phyloP scores from a whole-genome alignment of 1,140 invertebrate genomes.

The Drusus annulatus region DNA sequence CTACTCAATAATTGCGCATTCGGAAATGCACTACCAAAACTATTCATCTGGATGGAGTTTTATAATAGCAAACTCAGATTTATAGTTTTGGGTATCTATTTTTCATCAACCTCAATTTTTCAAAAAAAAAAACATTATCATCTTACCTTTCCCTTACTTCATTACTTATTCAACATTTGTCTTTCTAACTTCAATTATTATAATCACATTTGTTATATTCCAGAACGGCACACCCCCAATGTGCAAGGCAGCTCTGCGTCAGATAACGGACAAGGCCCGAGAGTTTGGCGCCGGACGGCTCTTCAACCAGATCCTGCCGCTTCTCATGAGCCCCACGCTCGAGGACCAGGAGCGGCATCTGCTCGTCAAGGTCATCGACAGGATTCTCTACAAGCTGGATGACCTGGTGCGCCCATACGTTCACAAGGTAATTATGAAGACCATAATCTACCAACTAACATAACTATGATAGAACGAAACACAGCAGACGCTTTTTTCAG shows the following conservation, averaged over 20 bases:
- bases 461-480: neutral
- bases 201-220: neutral
- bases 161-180: too few relatives aligned
- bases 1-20: too few relatives aligned
- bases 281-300: slow-evolving; percentile 98
- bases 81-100: too few relatives aligned
- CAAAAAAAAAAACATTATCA: too few relatives aligned
- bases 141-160: too few relatives aligned
- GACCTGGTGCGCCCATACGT: slow-evolving; percentile 99
- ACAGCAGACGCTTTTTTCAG: too few relatives aligned
- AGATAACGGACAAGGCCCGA: slow-evolving; percentile 98
- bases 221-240: slow-evolving; percentile 98
- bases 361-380: slow-evolving; percentile 99
- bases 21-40: too few relatives aligned
- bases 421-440: slow-evolving; percentile 83
- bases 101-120: too few relatives aligned
- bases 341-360: slow-evolving; percentile 99
- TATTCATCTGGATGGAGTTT: too few relatives aligned
- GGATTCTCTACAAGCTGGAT: slow-evolving; percentile 98
- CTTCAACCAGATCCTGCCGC: slow-evolving; percentile 98
- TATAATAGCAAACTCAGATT: too few relatives aligned
- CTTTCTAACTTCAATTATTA: neutral
- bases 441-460: neutral
- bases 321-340: slow-evolving; percentile 98
- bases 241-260: slow-evolving; percentile 96